Evolutionary conservation across 1,140 invertebrate species (phyloP).

Genomic region (Lanistes nyassanus): DNA sequence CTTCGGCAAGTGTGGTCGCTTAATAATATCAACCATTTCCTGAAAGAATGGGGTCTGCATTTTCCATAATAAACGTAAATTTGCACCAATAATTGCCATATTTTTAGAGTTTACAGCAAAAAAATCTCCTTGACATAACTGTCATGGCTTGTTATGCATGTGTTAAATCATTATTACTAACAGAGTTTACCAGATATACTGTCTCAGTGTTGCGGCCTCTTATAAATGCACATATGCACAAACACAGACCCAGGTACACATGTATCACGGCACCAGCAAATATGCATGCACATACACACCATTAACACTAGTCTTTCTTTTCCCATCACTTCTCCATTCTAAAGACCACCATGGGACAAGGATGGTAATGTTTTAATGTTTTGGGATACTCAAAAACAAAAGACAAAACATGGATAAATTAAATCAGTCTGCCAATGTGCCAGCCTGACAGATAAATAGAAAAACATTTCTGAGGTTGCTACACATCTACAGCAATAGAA

Average conservation of each 20-base stretch:
- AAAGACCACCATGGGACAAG: neutral
- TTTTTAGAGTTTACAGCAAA: neutral
- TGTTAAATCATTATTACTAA: neutral
- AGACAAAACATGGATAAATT: slow-evolving; percentile 6
- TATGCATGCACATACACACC: slow-evolving; percentile 1
- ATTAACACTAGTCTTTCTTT: too few relatives aligned
- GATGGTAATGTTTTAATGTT: neutral
- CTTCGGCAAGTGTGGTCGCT: too few relatives aligned
- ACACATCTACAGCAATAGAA: too few relatives aligned
- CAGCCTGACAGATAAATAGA: neutral
- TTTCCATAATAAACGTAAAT: neutral
- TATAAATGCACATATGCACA: slow-evolving; percentile 4
- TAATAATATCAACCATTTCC: too few relatives aligned
- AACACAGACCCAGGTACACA: slow-evolving; percentile 7
- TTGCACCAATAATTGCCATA: neutral
- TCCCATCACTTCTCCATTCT: neutral
- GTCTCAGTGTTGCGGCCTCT: neutral
- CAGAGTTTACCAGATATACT: neutral
- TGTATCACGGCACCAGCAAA: neutral
- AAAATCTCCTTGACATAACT: too few relatives aligned
- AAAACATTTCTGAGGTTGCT: neutral
- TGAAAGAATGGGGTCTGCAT: neutral
- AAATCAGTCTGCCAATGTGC: neutral
- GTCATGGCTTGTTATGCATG: neutral
- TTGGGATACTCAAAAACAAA: slow-evolving; percentile 6